Base-by-base conservation (phyloP, 1,140 invertebrate species). In the Hirudo medicinalis region DNA sequence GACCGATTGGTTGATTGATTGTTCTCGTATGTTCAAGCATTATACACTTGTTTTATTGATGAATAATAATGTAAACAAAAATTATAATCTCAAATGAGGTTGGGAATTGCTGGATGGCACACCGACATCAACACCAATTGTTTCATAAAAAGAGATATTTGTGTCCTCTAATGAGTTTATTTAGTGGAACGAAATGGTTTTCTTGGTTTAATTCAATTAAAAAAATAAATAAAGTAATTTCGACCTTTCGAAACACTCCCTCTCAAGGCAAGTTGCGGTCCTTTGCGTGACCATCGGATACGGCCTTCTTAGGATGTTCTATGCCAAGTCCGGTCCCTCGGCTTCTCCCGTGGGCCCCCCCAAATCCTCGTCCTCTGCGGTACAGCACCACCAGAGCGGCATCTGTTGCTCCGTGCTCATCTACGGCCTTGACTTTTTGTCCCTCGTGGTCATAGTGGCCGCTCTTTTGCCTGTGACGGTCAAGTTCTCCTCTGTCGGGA, bases 231-330 rank as follows among this genome's bases (percentile, higher is more conserved):
- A 49, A 49, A 15, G 13, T 9, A 49, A 49, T 17, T 49, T 0
- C 43, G 11, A 49, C 43, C 0, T 49, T 49, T 49, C 15, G 13
- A 49, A 49, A 8, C 43, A 13, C 13, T 68, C n/a, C n/a, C 32
- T 22, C 15, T 54, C 36, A n/a, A 70, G 69, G 11, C 69, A 70
- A 49, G 69, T 70, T 53, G 69, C 32, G 0, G 53, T 70, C 32
- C 53, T 70, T 1, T 25, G 40, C n/a, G 53, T 70, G n/a, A 70
- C 69, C 0, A 70, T 70, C 5, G 69, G 69, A 1, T 70, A 70
- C 53, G 69, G 43, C n/a, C 49, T 70, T 15, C 29, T 70, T 2
- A 36, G 69, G 29, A 70, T 70, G 69, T 70, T 70, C 43, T 70
- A 70, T 43, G 49, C 49, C 22, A 70, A 70, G 29, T 70, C 69